Percentiles rank a stretch among this genome's conserved stretches.
Evolutionary conservation across 2,113 vertebrate genomes (phyloP).

Genomic region (Hippocampus barbouri): DNA sequence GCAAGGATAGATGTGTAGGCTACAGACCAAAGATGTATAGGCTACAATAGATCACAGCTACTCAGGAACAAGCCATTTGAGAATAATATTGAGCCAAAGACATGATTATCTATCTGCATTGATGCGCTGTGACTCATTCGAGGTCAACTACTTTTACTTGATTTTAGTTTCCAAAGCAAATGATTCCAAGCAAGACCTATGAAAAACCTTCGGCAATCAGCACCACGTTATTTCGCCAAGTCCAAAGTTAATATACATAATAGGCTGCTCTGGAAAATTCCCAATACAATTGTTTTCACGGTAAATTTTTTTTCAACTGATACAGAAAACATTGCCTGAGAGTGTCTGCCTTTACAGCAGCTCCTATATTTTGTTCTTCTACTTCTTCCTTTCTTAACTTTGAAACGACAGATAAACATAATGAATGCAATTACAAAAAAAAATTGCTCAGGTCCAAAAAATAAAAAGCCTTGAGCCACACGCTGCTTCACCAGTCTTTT

Average conservation of each 20-base stretch:
- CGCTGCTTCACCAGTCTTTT: neutral
- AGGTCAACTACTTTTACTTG: neutral
- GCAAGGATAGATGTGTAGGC: neutral
- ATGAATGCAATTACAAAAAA: too few species aligned
- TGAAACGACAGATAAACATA: too few species aligned
- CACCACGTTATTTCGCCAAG: too few species aligned
- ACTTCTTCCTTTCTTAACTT: too few species aligned
- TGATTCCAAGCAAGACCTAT: neutral
- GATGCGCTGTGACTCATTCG: neutral
- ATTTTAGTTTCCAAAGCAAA: neutral
- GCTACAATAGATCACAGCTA: neutral
- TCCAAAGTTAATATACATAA: too few species aligned
- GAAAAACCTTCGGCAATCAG: too few species aligned
- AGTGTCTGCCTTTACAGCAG: too few species aligned
- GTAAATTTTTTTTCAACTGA: too few species aligned
- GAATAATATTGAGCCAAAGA: neutral
- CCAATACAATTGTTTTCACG: too few species aligned
- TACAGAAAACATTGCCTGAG: too few species aligned
- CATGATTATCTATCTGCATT: neutral
- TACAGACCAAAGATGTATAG: neutral
- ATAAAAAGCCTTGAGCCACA: neutral
- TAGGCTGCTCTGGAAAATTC: too few species aligned
- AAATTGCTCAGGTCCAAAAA: neutral
- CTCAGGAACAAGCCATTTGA: neutral
- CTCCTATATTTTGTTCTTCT: too few species aligned